Conservation (phyloP, 1,140 invertebrate species). For the Prorops nasuta region DNA sequence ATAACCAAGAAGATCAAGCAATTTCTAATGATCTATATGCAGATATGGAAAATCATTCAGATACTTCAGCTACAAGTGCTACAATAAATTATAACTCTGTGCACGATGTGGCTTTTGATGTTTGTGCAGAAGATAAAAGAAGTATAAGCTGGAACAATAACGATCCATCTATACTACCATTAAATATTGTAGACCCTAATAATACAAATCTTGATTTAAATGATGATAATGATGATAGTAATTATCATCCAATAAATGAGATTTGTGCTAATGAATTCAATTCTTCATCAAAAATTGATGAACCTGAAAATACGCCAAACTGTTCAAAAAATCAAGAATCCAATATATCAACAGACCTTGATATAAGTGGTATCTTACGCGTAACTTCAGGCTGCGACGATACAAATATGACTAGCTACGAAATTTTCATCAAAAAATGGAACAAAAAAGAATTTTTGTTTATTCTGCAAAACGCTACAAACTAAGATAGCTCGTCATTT, state of each 20-base stretch:
- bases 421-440: background rate
- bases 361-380: background rate
- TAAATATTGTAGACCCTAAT: too few relatives aligned
- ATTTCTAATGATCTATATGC: too few relatives aligned
- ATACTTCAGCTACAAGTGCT: too few relatives aligned
- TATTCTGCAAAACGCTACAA: constrained; percentile 22
- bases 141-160: too few relatives aligned
- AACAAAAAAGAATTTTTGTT: constrained; percentile 26
- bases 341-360: background rate
- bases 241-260: background rate
- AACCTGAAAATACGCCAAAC: background rate
- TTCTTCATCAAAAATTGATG: background rate
- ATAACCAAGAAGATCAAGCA: too few relatives aligned
- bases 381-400: constrained; percentile 6
- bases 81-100: too few relatives aligned
- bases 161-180: too few relatives aligned
- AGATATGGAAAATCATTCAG: too few relatives aligned
- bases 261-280: background rate
- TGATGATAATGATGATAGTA: background rate
- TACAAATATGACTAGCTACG: constrained; percentile 4
- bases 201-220: too few relatives aligned
- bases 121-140: too few relatives aligned
- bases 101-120: too few relatives aligned
- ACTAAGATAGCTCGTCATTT: constrained; percentile 21
- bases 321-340: background rate